Conservation (phyloP, 2,797 vertebrate genomes). For the Mormyrops boulengeri region DNA sequence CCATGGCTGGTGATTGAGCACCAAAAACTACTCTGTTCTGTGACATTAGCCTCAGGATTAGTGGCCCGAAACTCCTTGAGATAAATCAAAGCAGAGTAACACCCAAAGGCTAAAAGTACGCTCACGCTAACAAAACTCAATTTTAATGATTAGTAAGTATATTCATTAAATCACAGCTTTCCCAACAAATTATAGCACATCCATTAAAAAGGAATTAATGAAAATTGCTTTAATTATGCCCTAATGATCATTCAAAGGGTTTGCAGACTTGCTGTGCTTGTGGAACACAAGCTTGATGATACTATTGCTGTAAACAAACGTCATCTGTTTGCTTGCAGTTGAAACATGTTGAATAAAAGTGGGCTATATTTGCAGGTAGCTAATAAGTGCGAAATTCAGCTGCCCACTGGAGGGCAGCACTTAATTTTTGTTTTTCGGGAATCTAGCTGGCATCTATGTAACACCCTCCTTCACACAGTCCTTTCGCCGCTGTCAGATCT, state of each 20-base stretch:
- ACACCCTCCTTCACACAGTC: not conserved
- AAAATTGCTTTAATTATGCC: not conserved
- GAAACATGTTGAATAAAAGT: not conserved
- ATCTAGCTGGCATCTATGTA: not conserved
- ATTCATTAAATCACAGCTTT: not conserved
- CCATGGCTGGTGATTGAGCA: constrained; percentile 1
- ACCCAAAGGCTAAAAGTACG: not conserved
- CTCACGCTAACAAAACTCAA: not conserved
- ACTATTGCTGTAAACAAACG: not conserved
- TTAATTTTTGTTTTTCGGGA: not conserved
- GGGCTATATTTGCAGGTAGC: not conserved
- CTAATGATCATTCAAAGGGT: constrained; percentile 4
- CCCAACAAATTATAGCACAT: not conserved
- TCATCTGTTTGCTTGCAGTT: not conserved
- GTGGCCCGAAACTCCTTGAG: not conserved
- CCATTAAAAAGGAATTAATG: constrained; percentile 12
- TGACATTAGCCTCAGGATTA: not conserved
- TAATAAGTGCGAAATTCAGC: not conserved
- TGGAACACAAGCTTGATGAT: not conserved
- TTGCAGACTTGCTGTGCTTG: not conserved
- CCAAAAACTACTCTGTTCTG: not conserved
- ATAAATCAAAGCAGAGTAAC: not conserved
- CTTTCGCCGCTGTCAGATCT: not conserved
- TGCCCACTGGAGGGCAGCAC: not conserved
- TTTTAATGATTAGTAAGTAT: constrained; percentile 6